Conservation (phyloP, 1,140 invertebrate genomes). For the Bombus consobrinus region DNA sequence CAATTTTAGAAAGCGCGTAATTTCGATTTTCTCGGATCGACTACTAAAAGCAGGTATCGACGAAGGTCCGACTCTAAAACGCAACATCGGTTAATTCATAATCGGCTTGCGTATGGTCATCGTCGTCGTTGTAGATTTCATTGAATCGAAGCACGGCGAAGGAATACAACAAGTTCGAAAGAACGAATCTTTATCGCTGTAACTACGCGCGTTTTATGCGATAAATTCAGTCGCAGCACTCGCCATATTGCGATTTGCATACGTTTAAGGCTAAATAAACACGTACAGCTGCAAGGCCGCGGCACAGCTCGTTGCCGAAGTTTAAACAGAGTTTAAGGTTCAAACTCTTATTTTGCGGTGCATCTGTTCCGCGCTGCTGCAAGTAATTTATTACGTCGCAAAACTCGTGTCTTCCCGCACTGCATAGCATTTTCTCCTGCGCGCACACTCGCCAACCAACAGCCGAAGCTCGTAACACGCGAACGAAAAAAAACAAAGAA, state of each 20-base stretch:
- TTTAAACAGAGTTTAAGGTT: slow-evolving; percentile 21
- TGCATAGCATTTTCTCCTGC: not conserved
- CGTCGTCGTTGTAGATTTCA: too few relatives aligned
- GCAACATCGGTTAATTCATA: not conserved
- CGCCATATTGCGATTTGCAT: not conserved
- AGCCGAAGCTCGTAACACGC: too few relatives aligned
- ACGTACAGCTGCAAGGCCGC: not conserved
- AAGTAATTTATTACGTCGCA: slow-evolving; percentile 11
- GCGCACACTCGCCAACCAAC: not conserved
- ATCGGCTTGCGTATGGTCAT: too few relatives aligned
- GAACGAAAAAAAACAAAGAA: not conserved
- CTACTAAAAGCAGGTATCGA: not conserved
- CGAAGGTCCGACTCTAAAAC: too few relatives aligned
- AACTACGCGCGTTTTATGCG: not conserved
- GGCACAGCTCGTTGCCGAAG: not conserved
- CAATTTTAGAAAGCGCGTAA: not conserved
- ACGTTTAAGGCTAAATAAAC: not conserved
- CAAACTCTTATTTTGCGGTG: slow-evolving; percentile 22
- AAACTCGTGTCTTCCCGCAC: not conserved
- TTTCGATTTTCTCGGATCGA: not conserved
- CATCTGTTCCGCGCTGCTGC: not conserved
- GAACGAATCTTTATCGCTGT: too few relatives aligned
- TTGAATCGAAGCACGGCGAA: too few relatives aligned
- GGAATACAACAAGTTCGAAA: too few relatives aligned
- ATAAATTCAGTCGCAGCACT: not conserved